Percentiles rank a stretch among this genome's conserved stretches.
Evolutionary conservation across 2,888 invertebrate species (phyloP).

Genomic region (Campoplex nolae): DNA sequence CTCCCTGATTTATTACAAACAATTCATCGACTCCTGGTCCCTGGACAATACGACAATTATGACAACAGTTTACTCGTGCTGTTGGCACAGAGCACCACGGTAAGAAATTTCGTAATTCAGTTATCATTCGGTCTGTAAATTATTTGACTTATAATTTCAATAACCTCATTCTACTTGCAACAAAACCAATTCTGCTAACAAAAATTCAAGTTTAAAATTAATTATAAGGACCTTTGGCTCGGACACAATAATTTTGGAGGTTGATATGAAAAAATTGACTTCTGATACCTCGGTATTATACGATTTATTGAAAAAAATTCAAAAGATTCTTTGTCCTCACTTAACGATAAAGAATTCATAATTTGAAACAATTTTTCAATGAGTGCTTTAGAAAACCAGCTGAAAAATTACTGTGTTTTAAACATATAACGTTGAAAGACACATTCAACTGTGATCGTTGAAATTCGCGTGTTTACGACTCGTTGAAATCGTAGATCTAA

Average conservation of each 20-base stretch:
- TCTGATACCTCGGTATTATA: no score
- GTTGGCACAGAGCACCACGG: slow-evolving; percentile 76
- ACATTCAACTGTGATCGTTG: neutral
- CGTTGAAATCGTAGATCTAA: neutral
- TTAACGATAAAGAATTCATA: neutral
- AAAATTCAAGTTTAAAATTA: neutral
- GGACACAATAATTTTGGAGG: neutral
- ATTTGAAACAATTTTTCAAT: neutral
- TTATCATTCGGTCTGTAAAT: neutral
- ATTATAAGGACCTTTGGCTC: neutral
- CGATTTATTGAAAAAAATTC: neutral
- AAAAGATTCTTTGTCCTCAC: neutral
- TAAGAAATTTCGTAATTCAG: slow-evolving; percentile 56
- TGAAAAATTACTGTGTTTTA: neutral
- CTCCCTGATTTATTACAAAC: slow-evolving; percentile 88
- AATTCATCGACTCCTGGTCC: slow-evolving; percentile 88
- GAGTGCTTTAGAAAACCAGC: neutral
- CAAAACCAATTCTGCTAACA: neutral
- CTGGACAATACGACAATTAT: slow-evolving; percentile 84
- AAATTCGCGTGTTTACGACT: slow-evolving; percentile 21
- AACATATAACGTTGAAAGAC: neutral
- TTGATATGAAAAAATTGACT: no score
- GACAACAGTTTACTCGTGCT: slow-evolving; percentile 85
- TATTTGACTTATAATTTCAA: neutral
- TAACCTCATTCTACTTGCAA: neutral